Evolutionary conservation across 1,140 invertebrate species (phyloP).

Genomic region (Lithobius niger): DNA sequence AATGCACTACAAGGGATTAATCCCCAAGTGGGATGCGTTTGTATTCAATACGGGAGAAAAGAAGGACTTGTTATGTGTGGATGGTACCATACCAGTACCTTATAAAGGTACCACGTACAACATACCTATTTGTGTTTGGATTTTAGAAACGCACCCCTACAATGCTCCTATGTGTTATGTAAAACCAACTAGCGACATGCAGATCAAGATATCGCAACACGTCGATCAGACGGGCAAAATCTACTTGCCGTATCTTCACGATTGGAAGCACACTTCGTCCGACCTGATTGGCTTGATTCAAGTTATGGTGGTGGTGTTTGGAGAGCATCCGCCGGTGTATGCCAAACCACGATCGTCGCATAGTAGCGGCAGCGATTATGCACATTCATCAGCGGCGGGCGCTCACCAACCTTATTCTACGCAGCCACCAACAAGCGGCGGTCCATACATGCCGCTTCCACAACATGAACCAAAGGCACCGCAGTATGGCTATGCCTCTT

Average conservation of each 20-base stretch:
- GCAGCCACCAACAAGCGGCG: too few species aligned
- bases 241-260: conserved; percentile 90
- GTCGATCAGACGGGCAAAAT: conserved; percentile 93
- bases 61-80: conserved; percentile 67
- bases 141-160: conserved; percentile 93
- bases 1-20: conserved; percentile 54
- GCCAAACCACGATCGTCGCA: conserved; percentile 23
- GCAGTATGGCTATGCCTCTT: too few species aligned
- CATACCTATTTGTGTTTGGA: conserved; percentile 92
- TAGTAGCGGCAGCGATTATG: conserved; percentile 3
- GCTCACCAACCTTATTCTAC: conserved; percentile 27
- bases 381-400: too few species aligned
- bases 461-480: too few species aligned
- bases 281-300: conserved; percentile 75
- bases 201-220: conserved; percentile 83
- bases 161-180: conserved; percentile 98
- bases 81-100: conserved; percentile 81
- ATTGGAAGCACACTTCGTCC: conserved; percentile 76
- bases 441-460: too few species aligned
- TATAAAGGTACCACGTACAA: conserved; percentile 86
- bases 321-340: conserved; percentile 89
- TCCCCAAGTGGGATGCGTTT: conserved; percentile 40
- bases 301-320: conserved; percentile 84
- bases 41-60: conserved; percentile 79
- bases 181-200: conserved; percentile 87